Percentiles rank a stretch among this genome's conserved stretches.
These are phyloP conservation scores for Calyptommatus sinebrachiatus DNA, from an alignment of 2,113 vertebrate genomes.

Conservation along the genomic window DNA sequence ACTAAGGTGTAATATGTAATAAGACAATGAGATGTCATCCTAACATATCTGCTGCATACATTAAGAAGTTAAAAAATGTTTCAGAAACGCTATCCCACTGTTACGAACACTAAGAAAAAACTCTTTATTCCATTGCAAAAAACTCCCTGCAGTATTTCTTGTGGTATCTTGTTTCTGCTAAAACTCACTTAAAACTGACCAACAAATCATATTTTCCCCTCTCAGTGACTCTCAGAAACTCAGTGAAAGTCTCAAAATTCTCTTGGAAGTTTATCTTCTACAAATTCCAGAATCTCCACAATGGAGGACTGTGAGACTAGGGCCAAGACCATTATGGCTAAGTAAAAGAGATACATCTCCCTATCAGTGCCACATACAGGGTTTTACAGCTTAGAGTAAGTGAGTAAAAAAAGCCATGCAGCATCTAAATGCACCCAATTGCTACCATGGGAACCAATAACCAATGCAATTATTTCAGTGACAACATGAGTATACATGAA, in stretches of 20 bases:
- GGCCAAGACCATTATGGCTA: neutral
- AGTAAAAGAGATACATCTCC: neutral
- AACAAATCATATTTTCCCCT: neutral
- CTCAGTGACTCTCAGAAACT: neutral
- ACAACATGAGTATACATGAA: constrained; percentile 17
- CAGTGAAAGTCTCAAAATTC: neutral
- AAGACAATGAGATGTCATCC: neutral
- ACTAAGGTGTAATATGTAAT: neutral
- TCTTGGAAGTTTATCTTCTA: neutral
- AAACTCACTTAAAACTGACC: neutral
- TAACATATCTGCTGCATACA: neutral
- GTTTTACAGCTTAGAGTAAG: constrained; percentile 7
- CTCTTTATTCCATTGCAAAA: neutral
- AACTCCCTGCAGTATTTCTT: neutral
- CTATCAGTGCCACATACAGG: neutral
- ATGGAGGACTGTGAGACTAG: neutral
- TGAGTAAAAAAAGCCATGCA: neutral
- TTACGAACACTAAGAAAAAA: neutral
- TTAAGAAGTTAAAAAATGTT: neutral
- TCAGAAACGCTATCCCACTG: neutral
- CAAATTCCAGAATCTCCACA: too few relatives aligned
- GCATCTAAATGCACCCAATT: constrained; percentile 6
- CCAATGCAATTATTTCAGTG: constrained; percentile 24
- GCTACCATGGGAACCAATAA: constrained; percentile 20
- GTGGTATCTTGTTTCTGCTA: neutral